Conservation (phyloP, 2,797 vertebrate species). For the Sebastes vulpes region DNA sequence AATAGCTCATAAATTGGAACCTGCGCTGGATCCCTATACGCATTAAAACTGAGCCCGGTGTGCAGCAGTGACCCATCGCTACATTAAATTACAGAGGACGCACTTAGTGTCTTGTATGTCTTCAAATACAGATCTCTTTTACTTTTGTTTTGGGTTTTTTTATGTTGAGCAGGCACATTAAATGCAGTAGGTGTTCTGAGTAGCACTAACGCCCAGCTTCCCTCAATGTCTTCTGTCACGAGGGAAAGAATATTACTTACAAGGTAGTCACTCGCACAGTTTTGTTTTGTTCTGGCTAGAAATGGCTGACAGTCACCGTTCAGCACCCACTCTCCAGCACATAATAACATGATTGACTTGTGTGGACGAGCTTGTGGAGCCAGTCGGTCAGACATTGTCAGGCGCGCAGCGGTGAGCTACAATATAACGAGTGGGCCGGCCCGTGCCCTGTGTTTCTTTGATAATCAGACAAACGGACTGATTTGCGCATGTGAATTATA, state of each 20-base stretch:
- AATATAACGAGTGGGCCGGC: constrained; percentile 43
- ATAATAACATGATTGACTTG: constrained; percentile 45
- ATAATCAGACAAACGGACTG: background rate
- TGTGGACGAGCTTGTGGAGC: constrained; percentile 29
- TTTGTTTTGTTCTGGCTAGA: background rate
- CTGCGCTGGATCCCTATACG: background rate
- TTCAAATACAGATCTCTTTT: constrained; percentile 12
- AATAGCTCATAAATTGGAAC: background rate
- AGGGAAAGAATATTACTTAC: background rate
- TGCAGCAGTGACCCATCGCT: background rate
- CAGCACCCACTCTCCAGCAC: constrained; percentile 26
- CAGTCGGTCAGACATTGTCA: constrained; percentile 33
- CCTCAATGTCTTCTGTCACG: background rate
- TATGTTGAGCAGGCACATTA: constrained; percentile 18
- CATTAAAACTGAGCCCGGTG: background rate
- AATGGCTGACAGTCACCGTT: constrained; percentile 41
- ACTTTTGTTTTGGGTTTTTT: background rate
- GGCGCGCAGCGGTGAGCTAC: constrained; percentile 19
- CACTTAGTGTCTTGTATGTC: constrained; percentile 8
- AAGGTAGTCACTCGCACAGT: constrained; percentile 1
- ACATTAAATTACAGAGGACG: constrained; percentile 13
- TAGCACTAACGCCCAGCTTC: background rate
- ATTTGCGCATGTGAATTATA: constrained; percentile 1
- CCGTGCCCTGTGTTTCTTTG: constrained; percentile 16
- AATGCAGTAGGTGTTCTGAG: background rate